Evolutionary conservation across 2,113 vertebrate genomes (phyloP), one percentile per base, ranked within the genome.

Genomic region (Pseudorectes ferrugineus): DNA sequence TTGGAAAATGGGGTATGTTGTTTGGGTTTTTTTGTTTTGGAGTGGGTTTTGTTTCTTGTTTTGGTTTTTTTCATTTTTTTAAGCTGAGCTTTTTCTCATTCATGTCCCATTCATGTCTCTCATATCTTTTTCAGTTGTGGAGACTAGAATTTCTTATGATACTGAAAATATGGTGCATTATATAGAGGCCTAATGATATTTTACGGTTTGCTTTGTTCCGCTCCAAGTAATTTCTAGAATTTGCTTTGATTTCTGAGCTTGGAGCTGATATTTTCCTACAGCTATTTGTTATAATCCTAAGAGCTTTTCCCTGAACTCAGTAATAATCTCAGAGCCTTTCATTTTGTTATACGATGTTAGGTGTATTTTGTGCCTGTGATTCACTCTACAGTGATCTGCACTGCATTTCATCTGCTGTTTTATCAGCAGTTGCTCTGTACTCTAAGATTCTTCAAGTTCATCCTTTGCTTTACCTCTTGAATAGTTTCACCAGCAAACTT

Each of bases 361-460:
- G 73, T 81, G 76, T 89, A 74, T 92, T 92, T 96, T 92, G 46
- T 94, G 93, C 77, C 76, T 84, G 43, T 96, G 92, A 94, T 87
- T 96, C 92, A 92, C 77, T 78, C 73, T 31, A 3, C 51, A 84
- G 76, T 86, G 87, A 81, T 81, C 76, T 86, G 66, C 31, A 16
- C 57, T 76, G 63, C n/a, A 38, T 77, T 94, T 95, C 76, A 73
- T 36, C 63, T 83, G 51, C 58, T 10, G 0, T 57, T 65, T 86
- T 79, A 43, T 76, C 79, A 58, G 45, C 52, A 51, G 46, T 81
- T 89, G 73, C 80, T 91, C 70, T 13, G 18, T 42, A 49, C 28
- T 94, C 43, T 55, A 28, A 67, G 73, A 51, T 67, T 90, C 45
- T 79, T 61, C 49, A 45, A 9, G 16, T 67, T 71, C 0, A 0